phyloP scores from a whole-genome alignment of 1,140 invertebrate genomes.

The Steinernema khuongi region DNA sequence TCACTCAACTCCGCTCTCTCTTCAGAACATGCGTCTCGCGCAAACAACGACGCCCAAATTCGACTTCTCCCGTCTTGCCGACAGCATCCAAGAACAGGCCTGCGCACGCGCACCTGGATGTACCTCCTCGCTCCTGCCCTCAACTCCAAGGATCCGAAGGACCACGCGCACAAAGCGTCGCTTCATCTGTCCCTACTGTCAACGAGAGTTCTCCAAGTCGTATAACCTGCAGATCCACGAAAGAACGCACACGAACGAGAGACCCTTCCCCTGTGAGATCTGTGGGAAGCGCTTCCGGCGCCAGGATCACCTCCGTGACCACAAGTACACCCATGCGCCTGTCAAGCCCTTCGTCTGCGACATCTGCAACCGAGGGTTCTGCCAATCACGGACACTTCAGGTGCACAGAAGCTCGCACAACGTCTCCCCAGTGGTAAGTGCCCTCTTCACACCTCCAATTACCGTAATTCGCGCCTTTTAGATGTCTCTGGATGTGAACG shows the following conservation, averaged over 20 bases:
- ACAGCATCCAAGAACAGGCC: conserved; percentile 3
- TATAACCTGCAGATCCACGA: conserved; percentile 97
- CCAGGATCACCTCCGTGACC: conserved; percentile 65
- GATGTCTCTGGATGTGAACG: neutral
- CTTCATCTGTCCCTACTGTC: conserved; percentile 95
- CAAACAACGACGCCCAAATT: neutral
- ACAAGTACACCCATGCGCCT: conserved; percentile 81
- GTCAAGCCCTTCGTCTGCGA: conserved; percentile 90
- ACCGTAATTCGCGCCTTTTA: neutral
- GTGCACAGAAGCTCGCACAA: conserved; percentile 66
- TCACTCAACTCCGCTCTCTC: too few relatives aligned
- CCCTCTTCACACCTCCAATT: neutral
- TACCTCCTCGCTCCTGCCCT: neutral
- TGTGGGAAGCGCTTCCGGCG: conserved; percentile 91
- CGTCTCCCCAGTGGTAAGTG: neutral
- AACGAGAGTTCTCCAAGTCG: conserved; percentile 91
- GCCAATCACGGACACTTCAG: conserved; percentile 83
- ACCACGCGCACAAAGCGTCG: conserved; percentile 85
- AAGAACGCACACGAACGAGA: conserved; percentile 85
- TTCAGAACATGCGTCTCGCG: neutral
- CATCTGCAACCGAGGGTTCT: conserved; percentile 92
- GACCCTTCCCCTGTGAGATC: conserved; percentile 94
- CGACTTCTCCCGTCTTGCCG: neutral
- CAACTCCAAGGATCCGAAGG: conserved; percentile 16
- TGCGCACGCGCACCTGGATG: neutral